A percentile compares a stretch with the other conserved stretches of the same genome.
Conservation (phyloP, 37 sponge, comb jelly and placozoan genomes). For the Eunapius fragilis region DNA sequence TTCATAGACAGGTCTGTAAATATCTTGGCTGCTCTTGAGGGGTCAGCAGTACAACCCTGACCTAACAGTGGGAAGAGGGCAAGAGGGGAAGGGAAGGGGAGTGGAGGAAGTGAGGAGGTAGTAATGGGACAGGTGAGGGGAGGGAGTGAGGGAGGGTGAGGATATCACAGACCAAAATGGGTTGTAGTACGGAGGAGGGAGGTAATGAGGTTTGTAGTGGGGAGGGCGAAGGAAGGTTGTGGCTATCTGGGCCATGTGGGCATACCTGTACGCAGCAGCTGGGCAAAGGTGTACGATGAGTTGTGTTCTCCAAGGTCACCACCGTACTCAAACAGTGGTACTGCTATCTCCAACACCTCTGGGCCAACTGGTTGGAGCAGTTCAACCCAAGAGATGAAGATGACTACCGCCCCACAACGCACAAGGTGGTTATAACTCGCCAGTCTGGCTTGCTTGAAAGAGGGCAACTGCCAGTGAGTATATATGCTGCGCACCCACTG, state of each 20-base stretch:
- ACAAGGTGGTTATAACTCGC: not conserved
- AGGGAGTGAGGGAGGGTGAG: too few relatives aligned
- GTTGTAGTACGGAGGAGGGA: too few relatives aligned
- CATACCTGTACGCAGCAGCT: conserved; percentile 76
- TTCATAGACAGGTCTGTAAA: conserved; percentile 79
- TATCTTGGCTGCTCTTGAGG: conserved; percentile 47
- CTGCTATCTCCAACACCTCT: conserved; percentile 43
- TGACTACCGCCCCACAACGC: not conserved
- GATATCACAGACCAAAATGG: too few relatives aligned
- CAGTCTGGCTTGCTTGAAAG: conserved; percentile 27
- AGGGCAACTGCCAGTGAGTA: conserved; percentile 50
- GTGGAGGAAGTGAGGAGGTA: too few relatives aligned
- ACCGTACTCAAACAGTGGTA: conserved; percentile 50
- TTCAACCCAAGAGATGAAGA: not conserved
- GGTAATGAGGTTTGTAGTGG: too few relatives aligned
- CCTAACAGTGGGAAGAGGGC: conserved; percentile 28
- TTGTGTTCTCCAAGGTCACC: conserved; percentile 66
- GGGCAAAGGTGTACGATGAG: conserved; percentile 78
- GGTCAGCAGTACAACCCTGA: conserved; percentile 55
- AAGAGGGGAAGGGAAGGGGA: too few relatives aligned
- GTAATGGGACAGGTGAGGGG: too few relatives aligned
- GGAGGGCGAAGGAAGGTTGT: too few relatives aligned
- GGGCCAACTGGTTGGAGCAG: conserved; percentile 5
- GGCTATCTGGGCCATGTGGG: too few relatives aligned
- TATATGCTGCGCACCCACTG: conserved; percentile 50